Evolutionary conservation across 2,888 invertebrate genomes (phyloP).

Genomic region (Athrips mouffetella): DNA sequence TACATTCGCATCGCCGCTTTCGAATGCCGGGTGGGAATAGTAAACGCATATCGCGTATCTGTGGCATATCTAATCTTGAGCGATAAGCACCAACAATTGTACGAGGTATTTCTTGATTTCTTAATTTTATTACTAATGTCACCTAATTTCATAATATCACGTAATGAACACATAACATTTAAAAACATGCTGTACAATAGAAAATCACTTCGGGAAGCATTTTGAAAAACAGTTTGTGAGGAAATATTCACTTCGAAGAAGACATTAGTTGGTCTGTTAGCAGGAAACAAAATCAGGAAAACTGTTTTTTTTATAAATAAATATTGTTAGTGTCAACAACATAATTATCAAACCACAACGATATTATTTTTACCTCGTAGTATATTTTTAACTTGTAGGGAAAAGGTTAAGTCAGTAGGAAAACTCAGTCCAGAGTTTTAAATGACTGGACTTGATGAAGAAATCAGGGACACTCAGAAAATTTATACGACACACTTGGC

Average conservation of each 20-base stretch:
- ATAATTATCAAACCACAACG: conserved; percentile 1
- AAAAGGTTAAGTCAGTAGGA: conserved; percentile 2
- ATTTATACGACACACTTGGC: conserved; percentile 10
- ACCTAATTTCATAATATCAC: neutral
- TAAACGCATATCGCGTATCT: conserved; percentile 9
- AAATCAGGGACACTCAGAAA: conserved; percentile 2
- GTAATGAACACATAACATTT: neutral
- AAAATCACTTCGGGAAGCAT: neutral
- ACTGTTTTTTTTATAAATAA: neutral
- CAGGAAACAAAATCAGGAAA: neutral
- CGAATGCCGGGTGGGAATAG: conserved; percentile 1
- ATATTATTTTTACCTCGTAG: neutral
- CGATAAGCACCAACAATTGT: conserved; percentile 13
- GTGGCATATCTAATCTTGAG: conserved; percentile 14
- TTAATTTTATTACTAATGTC: neutral
- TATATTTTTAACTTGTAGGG: neutral
- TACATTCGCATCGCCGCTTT: conserved; percentile 19
- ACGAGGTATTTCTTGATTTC: neutral
- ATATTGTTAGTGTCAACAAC: neutral
- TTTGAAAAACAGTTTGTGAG: too few species aligned
- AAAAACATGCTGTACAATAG: conserved; percentile 1
- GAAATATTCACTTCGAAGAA: neutral
- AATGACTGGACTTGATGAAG: neutral
- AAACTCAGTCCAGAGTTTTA: neutral
- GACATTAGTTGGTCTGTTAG: conserved; percentile 1